phyloP scores from a whole-genome alignment of 2,888 invertebrate species.

The Rhagonycha lutea region DNA sequence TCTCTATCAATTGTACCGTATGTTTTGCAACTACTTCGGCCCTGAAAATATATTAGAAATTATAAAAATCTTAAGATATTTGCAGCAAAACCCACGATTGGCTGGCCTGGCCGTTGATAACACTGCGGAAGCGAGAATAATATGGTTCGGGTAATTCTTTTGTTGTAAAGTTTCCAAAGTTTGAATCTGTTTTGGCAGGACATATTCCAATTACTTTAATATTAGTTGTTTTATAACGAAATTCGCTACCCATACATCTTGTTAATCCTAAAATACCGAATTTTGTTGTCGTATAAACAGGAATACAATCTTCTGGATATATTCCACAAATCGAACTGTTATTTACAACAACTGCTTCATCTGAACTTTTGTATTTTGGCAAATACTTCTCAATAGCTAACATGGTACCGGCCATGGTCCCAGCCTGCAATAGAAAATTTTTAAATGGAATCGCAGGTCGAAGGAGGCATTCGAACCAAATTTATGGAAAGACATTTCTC shows the following conservation, averaged over 20 bases:
- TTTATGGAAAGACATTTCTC: conserved; percentile 33
- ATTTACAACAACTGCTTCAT: conserved; percentile 37
- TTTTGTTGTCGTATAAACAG: conserved; percentile 13
- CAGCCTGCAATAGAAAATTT: conserved; percentile 16
- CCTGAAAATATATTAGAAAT: background rate
- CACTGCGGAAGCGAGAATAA: background rate
- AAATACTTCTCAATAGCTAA: conserved; percentile 36
- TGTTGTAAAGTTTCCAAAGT: background rate
- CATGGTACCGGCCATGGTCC: conserved; percentile 30
- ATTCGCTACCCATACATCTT: conserved; percentile 17
- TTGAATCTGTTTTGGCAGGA: conserved; percentile 25
- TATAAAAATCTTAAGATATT: background rate
- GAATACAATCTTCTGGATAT: conserved; percentile 7
- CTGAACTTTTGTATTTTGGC: conserved; percentile 34
- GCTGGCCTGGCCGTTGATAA: background rate
- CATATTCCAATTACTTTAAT: conserved; percentile 32
- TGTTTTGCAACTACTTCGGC: background rate
- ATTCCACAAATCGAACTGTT: conserved; percentile 35
- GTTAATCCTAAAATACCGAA: conserved; percentile 28
- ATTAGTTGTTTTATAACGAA: conserved; percentile 14
- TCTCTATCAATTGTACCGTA: background rate
- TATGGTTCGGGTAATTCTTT: background rate
- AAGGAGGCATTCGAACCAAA: conserved; percentile 26
- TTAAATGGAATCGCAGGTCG: background rate
- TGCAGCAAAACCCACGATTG: background rate